These are phyloP conservation scores for Camponotus fellah DNA, from an alignment of 2,888 invertebrate species.

Conservation along the genomic window DNA sequence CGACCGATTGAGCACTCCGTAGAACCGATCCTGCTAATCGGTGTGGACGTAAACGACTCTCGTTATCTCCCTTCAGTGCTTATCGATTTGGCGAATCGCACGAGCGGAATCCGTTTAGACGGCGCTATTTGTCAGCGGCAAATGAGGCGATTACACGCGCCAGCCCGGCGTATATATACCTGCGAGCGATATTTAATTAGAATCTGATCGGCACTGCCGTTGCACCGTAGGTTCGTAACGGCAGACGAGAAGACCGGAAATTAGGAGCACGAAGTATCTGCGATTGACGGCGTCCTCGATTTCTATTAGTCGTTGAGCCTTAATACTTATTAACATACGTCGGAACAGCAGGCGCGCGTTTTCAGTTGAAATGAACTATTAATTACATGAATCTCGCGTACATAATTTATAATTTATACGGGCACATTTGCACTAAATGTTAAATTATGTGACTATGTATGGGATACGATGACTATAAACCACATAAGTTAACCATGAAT, in stretches of 20 bases:
- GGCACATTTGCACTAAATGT: slow-evolving; percentile 2
- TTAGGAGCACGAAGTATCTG: slow-evolving; percentile 32
- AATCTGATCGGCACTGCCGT: slow-evolving; percentile 58
- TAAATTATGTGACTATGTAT: neutral
- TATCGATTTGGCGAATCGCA: slow-evolving; percentile 76
- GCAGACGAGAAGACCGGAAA: slow-evolving; percentile 22
- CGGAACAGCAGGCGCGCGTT: neutral
- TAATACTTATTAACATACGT: slow-evolving; percentile 10
- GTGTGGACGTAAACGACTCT: slow-evolving; percentile 74
- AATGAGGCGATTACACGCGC: slow-evolving; percentile 73
- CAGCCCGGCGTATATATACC: slow-evolving; percentile 39
- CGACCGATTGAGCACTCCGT: slow-evolving; percentile 63
- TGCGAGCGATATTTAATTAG: slow-evolving; percentile 72
- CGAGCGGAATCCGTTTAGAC: slow-evolving; percentile 74
- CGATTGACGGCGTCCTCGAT: neutral
- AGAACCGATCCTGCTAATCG: slow-evolving; percentile 73
- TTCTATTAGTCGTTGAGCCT: slow-evolving; percentile 18
- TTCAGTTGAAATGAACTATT: neutral
- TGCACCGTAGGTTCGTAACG: slow-evolving; percentile 20
- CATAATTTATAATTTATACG: neutral
- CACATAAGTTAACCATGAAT: neutral
- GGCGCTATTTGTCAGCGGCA: slow-evolving; percentile 74
- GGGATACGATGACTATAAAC: neutral
- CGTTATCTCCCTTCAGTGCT: slow-evolving; percentile 74
- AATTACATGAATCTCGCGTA: neutral